Percentiles rank a stretch among this genome's conserved stretches.
Conservation (phyloP, 2,888 invertebrate genomes). For the Imbricaverruca yamaguchii region DNA sequence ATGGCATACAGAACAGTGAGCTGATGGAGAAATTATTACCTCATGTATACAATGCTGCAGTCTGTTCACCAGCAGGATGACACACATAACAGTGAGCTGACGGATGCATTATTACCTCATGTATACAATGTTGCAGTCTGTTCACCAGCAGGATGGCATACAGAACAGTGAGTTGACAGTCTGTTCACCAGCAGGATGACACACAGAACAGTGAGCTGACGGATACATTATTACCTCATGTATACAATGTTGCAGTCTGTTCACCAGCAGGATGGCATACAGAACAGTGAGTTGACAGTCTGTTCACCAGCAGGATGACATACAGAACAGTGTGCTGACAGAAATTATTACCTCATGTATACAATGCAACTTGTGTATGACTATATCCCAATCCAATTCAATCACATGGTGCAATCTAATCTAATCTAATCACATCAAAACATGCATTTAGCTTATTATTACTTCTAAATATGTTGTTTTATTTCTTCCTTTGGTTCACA, state of each 20-base stretch:
- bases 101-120: no score
- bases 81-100: conserved; percentile 59
- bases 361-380: conserved; percentile 41
- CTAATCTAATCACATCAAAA: no score
- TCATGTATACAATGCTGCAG: conserved; percentile 66
- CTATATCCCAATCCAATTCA: no score
- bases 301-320: conserved; percentile 63
- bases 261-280: conserved; percentile 59
- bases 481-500: no score
- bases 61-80: conserved; percentile 65
- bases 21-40: no score
- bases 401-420: no score
- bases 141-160: conserved; percentile 61
- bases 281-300: conserved; percentile 63
- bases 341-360: conserved; percentile 42
- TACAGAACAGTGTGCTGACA: conserved; percentile 54
- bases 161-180: conserved; percentile 68
- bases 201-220: conserved; percentile 61
- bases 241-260: conserved; percentile 77
- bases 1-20: conserved; percentile 59
- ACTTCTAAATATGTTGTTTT: no score
- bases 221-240: no score
- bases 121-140: conserved; percentile 72
- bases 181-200: conserved; percentile 64
- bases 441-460: no score